Evolutionary conservation across 2,113 vertebrate species (phyloP).

Genomic region (Myodes glareolus): DNA sequence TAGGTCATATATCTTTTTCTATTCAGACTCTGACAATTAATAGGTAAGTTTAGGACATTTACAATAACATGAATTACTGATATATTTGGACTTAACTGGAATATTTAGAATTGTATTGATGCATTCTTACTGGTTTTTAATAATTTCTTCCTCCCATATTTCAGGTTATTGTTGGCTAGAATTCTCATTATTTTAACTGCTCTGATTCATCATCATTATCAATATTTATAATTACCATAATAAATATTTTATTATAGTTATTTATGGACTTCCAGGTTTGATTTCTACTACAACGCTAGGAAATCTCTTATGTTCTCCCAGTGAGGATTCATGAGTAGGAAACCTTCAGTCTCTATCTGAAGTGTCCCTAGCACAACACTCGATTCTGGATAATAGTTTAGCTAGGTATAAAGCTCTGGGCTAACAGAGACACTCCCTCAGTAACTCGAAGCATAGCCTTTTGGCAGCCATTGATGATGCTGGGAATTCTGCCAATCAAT

Average conservation of each 20-base stretch:
- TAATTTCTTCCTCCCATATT: neutral
- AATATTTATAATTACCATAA: neutral
- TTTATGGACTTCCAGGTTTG: neutral
- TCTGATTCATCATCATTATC: neutral
- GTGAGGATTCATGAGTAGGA: neutral
- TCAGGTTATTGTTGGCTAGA: neutral
- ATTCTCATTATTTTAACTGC: neutral
- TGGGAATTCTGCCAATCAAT: neutral
- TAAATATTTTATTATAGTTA: neutral
- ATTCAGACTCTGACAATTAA: neutral
- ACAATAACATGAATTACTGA: neutral
- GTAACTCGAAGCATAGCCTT: neutral
- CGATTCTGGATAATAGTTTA: neutral
- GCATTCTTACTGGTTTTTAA: neutral
- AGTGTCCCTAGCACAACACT: neutral
- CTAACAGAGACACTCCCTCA: neutral
- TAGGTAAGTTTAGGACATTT: slow-evolving; percentile 1
- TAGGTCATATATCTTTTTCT: neutral
- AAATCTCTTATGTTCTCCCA: neutral
- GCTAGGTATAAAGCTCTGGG: neutral
- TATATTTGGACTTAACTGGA: neutral
- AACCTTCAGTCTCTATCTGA: neutral
- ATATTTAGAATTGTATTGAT: neutral
- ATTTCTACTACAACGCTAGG: neutral
- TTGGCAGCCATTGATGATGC: neutral